A percentile compares a stretch with the other conserved stretches of the same genome.
phyloP scores from a whole-genome alignment of 2,113 vertebrate genomes.

The Ciconia boyciana region DNA sequence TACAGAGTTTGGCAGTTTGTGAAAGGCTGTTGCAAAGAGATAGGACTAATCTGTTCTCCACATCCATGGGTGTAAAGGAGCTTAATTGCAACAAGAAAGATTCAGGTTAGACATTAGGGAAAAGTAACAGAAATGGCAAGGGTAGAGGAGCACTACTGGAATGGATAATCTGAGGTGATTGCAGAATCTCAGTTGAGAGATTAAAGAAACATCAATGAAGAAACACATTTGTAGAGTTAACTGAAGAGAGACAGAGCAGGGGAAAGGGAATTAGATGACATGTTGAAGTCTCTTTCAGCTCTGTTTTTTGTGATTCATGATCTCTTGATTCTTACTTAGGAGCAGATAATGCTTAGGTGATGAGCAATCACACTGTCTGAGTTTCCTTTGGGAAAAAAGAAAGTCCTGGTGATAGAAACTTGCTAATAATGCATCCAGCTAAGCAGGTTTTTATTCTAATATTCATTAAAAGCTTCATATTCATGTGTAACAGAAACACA shows the following conservation, averaged over 20 bases:
- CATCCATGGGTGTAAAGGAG: neutral
- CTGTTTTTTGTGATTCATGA: neutral
- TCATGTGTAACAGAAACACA: neutral
- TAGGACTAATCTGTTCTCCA: neutral
- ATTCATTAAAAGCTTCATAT: neutral
- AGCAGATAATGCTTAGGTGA: neutral
- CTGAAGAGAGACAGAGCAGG: neutral
- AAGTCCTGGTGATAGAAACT: neutral
- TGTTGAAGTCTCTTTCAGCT: neutral
- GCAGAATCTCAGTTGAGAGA: neutral
- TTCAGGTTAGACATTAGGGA: neutral
- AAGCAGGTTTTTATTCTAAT: neutral
- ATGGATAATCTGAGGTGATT: neutral
- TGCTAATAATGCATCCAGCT: neutral
- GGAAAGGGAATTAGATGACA: neutral
- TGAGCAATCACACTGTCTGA: neutral
- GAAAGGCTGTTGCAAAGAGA: neutral
- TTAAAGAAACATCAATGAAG: conserved; percentile 3
- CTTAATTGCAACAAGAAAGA: neutral
- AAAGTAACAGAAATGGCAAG: neutral
- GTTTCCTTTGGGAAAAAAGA: neutral
- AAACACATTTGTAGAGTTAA: neutral
- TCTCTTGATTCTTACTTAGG: neutral
- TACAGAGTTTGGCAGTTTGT: neutral
- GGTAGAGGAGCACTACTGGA: neutral